Conservation (phyloP, 30 jellyfish, hydroid and myxozoan species). For the Turritopsis rubra region DNA sequence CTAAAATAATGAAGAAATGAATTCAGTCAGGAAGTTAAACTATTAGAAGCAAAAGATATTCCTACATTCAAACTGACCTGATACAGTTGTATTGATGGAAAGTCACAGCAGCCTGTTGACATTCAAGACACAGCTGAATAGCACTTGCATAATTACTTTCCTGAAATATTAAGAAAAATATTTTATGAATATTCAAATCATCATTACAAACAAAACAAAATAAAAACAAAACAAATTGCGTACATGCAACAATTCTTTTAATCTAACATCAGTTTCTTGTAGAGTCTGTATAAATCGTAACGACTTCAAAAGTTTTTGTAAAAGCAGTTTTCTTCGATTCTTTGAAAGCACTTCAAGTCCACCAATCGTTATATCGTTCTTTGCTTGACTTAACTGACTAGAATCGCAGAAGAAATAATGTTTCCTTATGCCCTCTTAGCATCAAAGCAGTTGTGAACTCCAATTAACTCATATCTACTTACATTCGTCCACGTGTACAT, state of each 20-base stretch:
- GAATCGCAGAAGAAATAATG: background rate
- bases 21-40: background rate
- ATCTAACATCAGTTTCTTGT: conserved; percentile 88
- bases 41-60: too few relatives aligned
- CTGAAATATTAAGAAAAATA: conserved; percentile 31
- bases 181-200: background rate
- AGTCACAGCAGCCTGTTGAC: conserved; percentile 94
- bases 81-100: conserved; percentile 76
- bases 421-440: too few relatives aligned
- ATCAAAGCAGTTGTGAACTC: background rate
- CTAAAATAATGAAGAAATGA: conserved; percentile 31
- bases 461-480: too few relatives aligned
- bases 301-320: conserved; percentile 62
- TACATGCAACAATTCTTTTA: conserved; percentile 88
- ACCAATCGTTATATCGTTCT: conserved; percentile 71
- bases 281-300: conserved; percentile 77
- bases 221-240: background rate
- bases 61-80: conserved; percentile 29
- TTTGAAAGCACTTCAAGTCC: conserved; percentile 65
- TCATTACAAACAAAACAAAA: background rate
- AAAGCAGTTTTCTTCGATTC: conserved; percentile 74
- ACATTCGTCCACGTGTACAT: conserved; percentile 88
- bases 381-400: conserved; percentile 74
- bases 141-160: conserved; percentile 94
- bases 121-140: conserved; percentile 91